Percentiles rank a stretch among this genome's conserved stretches.
These are phyloP conservation scores for Ochotona princeps DNA, from an alignment of 2,113 vertebrate genomes.

Conservation along the genomic window DNA sequence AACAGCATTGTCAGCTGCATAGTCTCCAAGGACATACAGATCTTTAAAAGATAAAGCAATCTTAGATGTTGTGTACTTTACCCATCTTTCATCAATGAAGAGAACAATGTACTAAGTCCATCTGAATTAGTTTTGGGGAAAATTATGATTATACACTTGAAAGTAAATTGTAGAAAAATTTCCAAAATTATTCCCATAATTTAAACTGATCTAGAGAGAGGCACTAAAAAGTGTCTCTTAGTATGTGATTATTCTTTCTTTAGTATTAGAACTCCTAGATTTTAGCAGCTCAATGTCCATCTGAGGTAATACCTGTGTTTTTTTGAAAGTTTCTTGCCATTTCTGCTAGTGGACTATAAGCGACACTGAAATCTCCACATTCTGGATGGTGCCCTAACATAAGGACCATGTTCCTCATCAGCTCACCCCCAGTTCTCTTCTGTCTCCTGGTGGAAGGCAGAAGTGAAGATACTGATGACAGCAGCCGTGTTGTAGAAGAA, in stretches of 20 bases:
- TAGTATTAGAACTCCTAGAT: not conserved
- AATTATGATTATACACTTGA: not conserved
- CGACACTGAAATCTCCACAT: not conserved
- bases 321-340: not conserved
- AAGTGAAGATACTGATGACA: rapidly evolving
- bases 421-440: too few species aligned
- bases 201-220: not conserved
- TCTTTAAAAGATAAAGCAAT: not conserved
- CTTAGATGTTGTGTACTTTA: not conserved
- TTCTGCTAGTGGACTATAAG: rapidly evolving
- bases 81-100: not conserved
- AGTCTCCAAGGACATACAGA: not conserved
- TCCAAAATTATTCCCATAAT: not conserved
- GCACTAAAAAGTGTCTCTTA: not conserved
- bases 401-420: too few species aligned
- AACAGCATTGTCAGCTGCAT: not conserved
- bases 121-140: not conserved
- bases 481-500: rapidly evolving
- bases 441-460: not conserved
- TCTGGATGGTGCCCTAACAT: not conserved
- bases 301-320: not conserved
- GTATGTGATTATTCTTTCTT: not conserved
- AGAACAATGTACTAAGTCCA: not conserved
- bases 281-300: not conserved
- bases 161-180: not conserved